Evolutionary conservation across 2,888 invertebrate genomes (phyloP), one percentile per base, ranked within the genome.

Genomic region (Tuberolachnus salignus): DNA sequence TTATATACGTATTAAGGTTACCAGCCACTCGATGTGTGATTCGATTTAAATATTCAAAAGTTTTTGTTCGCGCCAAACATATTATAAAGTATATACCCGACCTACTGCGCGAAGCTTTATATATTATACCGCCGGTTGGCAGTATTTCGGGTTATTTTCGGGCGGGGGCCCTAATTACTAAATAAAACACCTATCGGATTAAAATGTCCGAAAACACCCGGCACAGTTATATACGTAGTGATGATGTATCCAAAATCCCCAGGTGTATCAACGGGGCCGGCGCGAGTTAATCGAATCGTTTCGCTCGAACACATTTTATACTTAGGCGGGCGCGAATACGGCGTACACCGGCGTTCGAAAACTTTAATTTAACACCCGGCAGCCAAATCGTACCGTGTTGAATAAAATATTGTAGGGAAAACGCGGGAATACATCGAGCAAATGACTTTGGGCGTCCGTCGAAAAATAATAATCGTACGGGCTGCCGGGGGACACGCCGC

Each of bases 21-120:
- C 51, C 42, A 59, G 72, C 61, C 19, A 23, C 51, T 53, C 42
- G 14, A 42, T 63, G 21, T 63, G 16, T 61, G 73, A 73, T 73
- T 51, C 21, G 42, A 73, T 51, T 73, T 73, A 63, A 73, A 73
- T 51, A 63, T 73, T 73, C 63, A 73, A 73, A 73, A 73, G 73
- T 73, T 73, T 73, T 51, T 21, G 73, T 73, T 34, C 49, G 1
- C 61, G 26, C 49, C 63, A n/a, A 63, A 63, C 73, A 73, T 34
- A 34, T 34, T 34, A 34, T 21, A 63, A 73, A 73, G 73, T 34
- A 34, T 34, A 34, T 34, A 34, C 6, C 6, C n/a, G n/a, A 34
- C 34, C n/a, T n/a, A 34, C 34, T 34, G 34, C 34, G 3, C 34
- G 34, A 6, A 34, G 34, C 34, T 34, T 34, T 34, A 34, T 34